Percentiles rank a stretch among this genome's conserved stretches.
phyloP scores from a whole-genome alignment of 2,113 vertebrate species.

The Clupea harengus region DNA sequence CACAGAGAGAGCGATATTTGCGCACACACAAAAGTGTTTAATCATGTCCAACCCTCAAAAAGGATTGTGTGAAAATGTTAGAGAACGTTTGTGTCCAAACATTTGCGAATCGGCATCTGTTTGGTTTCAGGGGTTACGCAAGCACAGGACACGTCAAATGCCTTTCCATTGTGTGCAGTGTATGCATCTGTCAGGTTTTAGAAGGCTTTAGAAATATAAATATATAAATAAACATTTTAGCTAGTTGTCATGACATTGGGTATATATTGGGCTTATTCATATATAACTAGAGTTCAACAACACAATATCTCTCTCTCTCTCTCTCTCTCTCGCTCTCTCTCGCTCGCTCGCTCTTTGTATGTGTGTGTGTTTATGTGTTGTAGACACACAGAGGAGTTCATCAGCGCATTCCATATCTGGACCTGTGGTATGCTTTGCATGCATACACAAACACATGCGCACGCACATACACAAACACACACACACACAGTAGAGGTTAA shows the following conservation, averaged over 20 bases:
- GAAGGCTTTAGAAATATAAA: no score
- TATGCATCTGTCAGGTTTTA: constrained; percentile 15
- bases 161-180: background rate
- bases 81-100: background rate
- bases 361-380: constrained; percentile 17
- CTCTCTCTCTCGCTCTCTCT: no score
- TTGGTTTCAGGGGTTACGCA: background rate
- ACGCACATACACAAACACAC: constrained; percentile 22
- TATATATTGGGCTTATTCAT: no score
- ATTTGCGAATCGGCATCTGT: background rate
- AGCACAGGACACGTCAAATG: background rate
- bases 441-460: constrained; percentile 19
- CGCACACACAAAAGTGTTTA: background rate
- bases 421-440: no score
- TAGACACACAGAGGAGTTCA: constrained; percentile 2
- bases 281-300: no score
- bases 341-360: no score
- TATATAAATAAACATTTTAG: no score
- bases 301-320: no score
- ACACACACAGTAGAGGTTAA: background rate
- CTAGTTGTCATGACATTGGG: no score
- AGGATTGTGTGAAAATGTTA: background rate
- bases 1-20: no score
- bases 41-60: background rate
- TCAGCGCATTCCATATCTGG: background rate